Percentiles rank a stretch among this genome's conserved stretches.
These are phyloP conservation scores for Prosapia bicincta DNA, from an alignment of 2,888 invertebrate species.

Conservation along the genomic window DNA sequence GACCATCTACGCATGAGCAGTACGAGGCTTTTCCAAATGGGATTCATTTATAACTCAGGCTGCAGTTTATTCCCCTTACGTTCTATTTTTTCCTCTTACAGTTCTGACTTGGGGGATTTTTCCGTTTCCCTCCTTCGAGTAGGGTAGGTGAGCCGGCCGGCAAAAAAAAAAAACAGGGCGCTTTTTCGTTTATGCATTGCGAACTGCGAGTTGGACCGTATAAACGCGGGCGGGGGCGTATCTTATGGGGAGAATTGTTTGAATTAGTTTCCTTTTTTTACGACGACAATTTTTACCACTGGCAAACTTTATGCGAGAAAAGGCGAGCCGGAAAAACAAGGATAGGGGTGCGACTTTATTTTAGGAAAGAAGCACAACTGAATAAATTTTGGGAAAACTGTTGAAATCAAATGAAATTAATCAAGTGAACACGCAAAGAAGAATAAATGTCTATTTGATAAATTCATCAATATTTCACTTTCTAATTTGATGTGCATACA, in stretches of 20 bases:
- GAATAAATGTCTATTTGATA: too few relatives aligned
- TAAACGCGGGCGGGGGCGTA: neutral
- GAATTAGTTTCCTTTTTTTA: neutral
- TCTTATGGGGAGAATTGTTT: neutral
- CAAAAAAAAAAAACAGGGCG: neutral
- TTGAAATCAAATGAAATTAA: too few relatives aligned
- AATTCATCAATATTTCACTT: too few relatives aligned
- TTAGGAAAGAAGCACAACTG: too few relatives aligned
- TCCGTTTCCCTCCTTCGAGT: neutral
- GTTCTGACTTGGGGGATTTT: neutral
- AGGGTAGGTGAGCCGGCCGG: neutral
- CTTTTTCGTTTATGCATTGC: neutral
- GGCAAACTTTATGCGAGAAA: neutral
- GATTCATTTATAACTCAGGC: constrained; percentile 35
- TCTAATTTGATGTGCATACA: too few relatives aligned
- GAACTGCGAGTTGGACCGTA: neutral
- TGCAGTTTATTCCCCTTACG: constrained; percentile 24
- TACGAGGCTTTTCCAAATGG: constrained; percentile 27
- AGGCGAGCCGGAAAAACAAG: too few relatives aligned
- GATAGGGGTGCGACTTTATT: too few relatives aligned
- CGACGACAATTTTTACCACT: neutral
- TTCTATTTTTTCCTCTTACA: neutral
- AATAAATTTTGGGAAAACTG: too few relatives aligned
- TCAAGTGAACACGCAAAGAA: too few relatives aligned
- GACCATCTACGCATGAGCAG: neutral